Percentiles rank a stretch among this genome's conserved stretches.
Conservation (phyloP, 2,113 vertebrate species). For the Himantopus leucocephalus region DNA sequence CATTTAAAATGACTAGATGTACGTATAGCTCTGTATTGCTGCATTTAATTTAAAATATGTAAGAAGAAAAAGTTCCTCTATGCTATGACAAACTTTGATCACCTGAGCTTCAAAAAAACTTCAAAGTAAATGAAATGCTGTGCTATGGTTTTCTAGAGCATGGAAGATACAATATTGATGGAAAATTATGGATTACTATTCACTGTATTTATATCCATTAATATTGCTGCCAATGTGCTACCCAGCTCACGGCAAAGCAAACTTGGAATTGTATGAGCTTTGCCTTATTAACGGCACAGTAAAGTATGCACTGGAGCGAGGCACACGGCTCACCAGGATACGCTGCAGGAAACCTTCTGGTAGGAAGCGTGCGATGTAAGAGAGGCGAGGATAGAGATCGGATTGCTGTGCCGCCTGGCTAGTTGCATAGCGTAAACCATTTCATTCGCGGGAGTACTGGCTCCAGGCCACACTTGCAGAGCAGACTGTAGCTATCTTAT, state of each 20-base stretch:
- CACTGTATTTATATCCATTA: neutral
- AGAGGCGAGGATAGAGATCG: neutral
- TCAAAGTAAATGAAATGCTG: neutral
- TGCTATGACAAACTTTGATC: constrained; percentile 21
- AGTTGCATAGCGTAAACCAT: neutral
- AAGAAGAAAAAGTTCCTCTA: neutral
- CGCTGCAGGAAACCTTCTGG: neutral
- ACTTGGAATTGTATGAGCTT: neutral
- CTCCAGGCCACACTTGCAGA: neutral
- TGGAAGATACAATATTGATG: neutral
- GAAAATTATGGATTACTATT: neutral
- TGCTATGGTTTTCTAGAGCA: neutral
- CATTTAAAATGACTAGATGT: neutral
- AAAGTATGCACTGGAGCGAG: neutral
- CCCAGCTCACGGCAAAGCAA: neutral
- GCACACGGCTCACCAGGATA: neutral
- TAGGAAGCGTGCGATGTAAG: accelerated
- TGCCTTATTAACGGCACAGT: neutral
- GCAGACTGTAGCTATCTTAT: neutral
- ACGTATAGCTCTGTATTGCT: neutral
- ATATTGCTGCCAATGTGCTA: neutral
- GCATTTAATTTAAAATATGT: neutral
- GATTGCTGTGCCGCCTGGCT: neutral
- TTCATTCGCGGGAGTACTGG: neutral
- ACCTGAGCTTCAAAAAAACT: neutral